These are phyloP conservation scores for Rana temporaria DNA, from an alignment of 2,113 vertebrate genomes.

Conservation along the genomic window DNA sequence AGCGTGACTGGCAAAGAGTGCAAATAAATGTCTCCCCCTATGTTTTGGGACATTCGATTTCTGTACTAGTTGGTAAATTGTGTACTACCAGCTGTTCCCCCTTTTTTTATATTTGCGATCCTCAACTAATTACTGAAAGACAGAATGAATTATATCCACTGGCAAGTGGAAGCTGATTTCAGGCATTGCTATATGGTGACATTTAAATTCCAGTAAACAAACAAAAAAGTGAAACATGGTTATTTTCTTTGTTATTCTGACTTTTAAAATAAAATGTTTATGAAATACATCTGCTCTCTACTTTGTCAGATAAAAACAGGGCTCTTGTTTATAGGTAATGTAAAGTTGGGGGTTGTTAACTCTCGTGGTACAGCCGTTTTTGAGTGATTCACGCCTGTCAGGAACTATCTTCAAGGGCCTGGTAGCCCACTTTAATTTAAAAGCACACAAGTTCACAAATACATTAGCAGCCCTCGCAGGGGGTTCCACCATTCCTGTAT, in stretches of 20 bases:
- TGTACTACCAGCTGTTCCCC: conserved; percentile 19
- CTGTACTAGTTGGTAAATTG: conserved; percentile 16
- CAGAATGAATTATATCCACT: conserved; percentile 39
- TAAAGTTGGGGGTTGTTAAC: too few relatives aligned
- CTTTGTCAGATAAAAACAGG: too few relatives aligned
- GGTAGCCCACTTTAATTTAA: too few relatives aligned
- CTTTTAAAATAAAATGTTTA: not conserved
- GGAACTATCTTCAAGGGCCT: too few relatives aligned
- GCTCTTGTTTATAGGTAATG: too few relatives aligned
- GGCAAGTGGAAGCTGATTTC: conserved; percentile 19
- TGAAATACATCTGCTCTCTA: too few relatives aligned
- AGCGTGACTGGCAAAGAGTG: not conserved
- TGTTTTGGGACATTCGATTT: not conserved
- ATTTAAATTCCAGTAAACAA: conserved; percentile 37
- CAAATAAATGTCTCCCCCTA: not conserved
- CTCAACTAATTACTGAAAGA: conserved; percentile 23
- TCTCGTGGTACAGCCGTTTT: too few relatives aligned
- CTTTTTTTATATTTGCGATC: conserved; percentile 29
- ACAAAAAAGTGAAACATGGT: not conserved
- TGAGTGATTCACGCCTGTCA: too few relatives aligned
- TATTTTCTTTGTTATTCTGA: not conserved
- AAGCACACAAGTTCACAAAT: too few relatives aligned
- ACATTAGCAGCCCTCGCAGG: too few relatives aligned
- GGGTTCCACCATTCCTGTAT: too few relatives aligned
- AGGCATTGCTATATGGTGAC: not conserved